Evolutionary conservation across 1,140 invertebrate genomes (phyloP).

Genomic region (Bacillus rossius): DNA sequence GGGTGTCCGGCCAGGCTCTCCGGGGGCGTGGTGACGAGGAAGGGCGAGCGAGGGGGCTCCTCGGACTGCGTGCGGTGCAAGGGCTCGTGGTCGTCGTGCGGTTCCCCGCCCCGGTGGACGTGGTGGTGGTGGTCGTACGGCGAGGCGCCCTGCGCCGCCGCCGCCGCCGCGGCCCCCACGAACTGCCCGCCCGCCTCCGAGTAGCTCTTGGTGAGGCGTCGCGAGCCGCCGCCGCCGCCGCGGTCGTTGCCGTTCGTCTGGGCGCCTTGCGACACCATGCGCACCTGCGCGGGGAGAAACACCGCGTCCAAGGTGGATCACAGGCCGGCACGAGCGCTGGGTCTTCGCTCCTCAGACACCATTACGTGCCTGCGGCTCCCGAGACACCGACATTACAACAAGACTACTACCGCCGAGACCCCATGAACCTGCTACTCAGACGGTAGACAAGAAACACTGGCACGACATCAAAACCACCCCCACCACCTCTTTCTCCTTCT

Average conservation of each 20-base stretch:
- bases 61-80: slow-evolving; percentile 76
- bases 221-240: slow-evolving; percentile 43
- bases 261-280: slow-evolving; percentile 83
- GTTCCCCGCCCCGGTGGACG: slow-evolving; percentile 22
- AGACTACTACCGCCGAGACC: too few species aligned
- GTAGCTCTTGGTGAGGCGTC: slow-evolving; percentile 75
- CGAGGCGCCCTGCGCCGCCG: slow-evolving; percentile 26
- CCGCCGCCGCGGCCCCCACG: slow-evolving; percentile 36
- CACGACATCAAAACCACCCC: too few species aligned
- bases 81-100: slow-evolving; percentile 59
- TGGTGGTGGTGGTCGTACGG: slow-evolving; percentile 20
- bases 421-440: too few species aligned
- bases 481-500: too few species aligned
- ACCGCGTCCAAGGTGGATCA: too few species aligned
- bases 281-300: too few species aligned
- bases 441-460: too few species aligned
- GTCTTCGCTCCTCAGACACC: too few species aligned
- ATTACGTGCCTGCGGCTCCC: too few species aligned
- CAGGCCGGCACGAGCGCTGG: too few species aligned
- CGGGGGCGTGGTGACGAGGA: slow-evolving; percentile 42
- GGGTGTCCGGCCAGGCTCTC: slow-evolving; percentile 20
- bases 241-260: slow-evolving; percentile 72
- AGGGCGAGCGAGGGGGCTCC: slow-evolving; percentile 67
- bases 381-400: too few species aligned
- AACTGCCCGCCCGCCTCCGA: slow-evolving; percentile 65